Percentiles rank a stretch among this genome's conserved stretches.
Conservation (phyloP, 2,888 invertebrate genomes). For the Epistrophella euchroma region DNA sequence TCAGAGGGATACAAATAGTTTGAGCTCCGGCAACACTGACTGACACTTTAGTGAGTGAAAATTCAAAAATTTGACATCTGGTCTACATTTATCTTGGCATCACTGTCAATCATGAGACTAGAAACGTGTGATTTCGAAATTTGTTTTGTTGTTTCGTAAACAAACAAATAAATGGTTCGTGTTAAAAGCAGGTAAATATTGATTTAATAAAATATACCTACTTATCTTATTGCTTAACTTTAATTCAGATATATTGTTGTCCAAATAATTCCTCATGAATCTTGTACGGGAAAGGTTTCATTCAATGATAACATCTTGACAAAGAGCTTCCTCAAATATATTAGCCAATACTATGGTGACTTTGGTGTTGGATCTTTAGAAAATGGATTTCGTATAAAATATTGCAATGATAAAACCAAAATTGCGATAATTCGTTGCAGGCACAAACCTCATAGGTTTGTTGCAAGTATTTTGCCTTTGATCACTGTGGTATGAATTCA, state of each 20-base stretch:
- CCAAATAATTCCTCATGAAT: constrained; percentile 85
- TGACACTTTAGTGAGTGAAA: too few relatives aligned
- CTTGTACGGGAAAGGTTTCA: constrained; percentile 81
- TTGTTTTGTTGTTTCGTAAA: constrained; percentile 18
- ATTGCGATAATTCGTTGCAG: constrained; percentile 89
- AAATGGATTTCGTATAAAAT: constrained; percentile 90
- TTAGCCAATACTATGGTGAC: constrained; percentile 90
- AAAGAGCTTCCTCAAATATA: constrained; percentile 85
- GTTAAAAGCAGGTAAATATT: constrained; percentile 87
- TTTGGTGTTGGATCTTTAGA: constrained; percentile 89
- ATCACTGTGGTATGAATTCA: constrained; percentile 85
- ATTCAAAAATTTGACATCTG: too few relatives aligned
- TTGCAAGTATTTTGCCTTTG: constrained; percentile 88
- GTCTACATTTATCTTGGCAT: too few relatives aligned
- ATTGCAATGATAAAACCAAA: constrained; percentile 90
- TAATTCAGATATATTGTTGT: constrained; percentile 87
- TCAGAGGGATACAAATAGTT: too few relatives aligned
- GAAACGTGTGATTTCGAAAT: neutral
- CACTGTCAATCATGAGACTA: too few relatives aligned
- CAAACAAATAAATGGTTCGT: constrained; percentile 85
- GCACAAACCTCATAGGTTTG: constrained; percentile 90
- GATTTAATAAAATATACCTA: constrained; percentile 12
- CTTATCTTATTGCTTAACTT: neutral
- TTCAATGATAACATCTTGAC: constrained; percentile 84
- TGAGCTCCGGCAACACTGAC: too few relatives aligned